Evolutionary conservation across 2,797 vertebrate species (phyloP), one percentile per base, ranked within the genome.

Genomic region (Alexandromys oeconomus): DNA sequence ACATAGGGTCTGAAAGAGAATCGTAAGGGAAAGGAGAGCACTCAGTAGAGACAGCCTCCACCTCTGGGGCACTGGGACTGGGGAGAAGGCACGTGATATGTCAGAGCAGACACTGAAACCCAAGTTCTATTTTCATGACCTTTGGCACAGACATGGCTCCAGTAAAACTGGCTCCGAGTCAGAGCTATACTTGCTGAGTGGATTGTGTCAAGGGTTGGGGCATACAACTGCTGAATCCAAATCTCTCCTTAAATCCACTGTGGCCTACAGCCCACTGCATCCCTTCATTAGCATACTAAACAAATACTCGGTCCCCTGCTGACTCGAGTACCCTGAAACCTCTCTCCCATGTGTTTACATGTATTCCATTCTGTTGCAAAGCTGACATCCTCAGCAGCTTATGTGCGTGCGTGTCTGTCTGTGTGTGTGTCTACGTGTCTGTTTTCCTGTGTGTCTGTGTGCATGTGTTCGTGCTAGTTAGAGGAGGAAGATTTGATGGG

Each of bases 331-430:
- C 77, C 34, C 71, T 57, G 37, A 89, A 74, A 23, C 61, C 59
- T 89, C 78, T 69, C 9, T 65, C 51, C 51, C 34, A 40, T 54
- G 29, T 40, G 19, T 61, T 78, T 91, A 61, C n/a, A 87, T 25
- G 65, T 91, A 86, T 81, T 91, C 78, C 11, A 31, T 82, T 79
- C 94, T 92, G 34, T 25, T 78, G 67, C 40, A 78, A 92, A 89
- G 9, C 27, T 86, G 43, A 63, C 80, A 86, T 57, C 80, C 67
- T 37, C 4, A 92, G 48, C 27, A 93, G n/a, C 57, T 40, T 48
- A 19, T 19, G 7, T 0, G 0, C 1, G 2, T 2, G 3, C 34
- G 40, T 37, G 43, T 54, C 0, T 40, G 6, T 80, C 17, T 57
- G 25, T 25, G 6, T 51, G 6, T 31, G 46, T 5, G 2, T 57